Conservation (phyloP, 1,140 invertebrate genomes). For the Meloidogyne floridensis region DNA sequence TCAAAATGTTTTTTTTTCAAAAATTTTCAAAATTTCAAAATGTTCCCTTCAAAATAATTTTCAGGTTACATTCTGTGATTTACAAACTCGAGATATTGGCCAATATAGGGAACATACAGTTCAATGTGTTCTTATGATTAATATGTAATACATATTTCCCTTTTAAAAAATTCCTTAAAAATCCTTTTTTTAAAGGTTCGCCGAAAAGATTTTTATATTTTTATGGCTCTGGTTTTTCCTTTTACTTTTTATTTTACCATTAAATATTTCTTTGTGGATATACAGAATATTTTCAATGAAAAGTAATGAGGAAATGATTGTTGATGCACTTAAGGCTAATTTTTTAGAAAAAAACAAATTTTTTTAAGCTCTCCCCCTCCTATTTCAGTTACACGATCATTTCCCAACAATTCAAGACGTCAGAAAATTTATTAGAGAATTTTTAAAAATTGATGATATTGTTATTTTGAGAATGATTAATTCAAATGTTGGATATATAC, state of each 20-base stretch:
- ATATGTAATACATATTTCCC: conserved; percentile 33
- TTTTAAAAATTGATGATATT: conserved; percentile 47
- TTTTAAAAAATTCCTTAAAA: conserved; percentile 19
- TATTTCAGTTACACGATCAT: conserved; percentile 40
- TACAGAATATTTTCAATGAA: conserved; percentile 36
- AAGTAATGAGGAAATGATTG: conserved; percentile 43
- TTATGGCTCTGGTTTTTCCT: conserved; percentile 52
- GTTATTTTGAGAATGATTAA: conserved; percentile 49
- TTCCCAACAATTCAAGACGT: conserved; percentile 19
- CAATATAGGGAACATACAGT: conserved; percentile 50
- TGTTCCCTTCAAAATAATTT: no score
- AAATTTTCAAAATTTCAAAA: conserved; percentile 7
- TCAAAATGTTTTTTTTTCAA: no score
- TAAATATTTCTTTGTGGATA: conserved; percentile 48
- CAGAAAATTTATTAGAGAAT: conserved; percentile 39
- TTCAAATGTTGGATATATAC: conserved; percentile 50
- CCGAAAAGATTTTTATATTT: conserved; percentile 55
- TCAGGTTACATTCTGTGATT: conserved; percentile 53
- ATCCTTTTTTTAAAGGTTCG: conserved; percentile 40
- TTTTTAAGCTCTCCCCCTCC: background rate
- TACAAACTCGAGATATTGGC: conserved; percentile 51
- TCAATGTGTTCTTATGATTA: conserved; percentile 55
- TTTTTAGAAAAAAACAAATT: background rate
- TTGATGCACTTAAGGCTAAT: conserved; percentile 44
- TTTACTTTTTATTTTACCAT: conserved; percentile 31